phyloP scores from a whole-genome alignment of 2,797 vertebrate genomes.

The Cirrhinus molitorella region DNA sequence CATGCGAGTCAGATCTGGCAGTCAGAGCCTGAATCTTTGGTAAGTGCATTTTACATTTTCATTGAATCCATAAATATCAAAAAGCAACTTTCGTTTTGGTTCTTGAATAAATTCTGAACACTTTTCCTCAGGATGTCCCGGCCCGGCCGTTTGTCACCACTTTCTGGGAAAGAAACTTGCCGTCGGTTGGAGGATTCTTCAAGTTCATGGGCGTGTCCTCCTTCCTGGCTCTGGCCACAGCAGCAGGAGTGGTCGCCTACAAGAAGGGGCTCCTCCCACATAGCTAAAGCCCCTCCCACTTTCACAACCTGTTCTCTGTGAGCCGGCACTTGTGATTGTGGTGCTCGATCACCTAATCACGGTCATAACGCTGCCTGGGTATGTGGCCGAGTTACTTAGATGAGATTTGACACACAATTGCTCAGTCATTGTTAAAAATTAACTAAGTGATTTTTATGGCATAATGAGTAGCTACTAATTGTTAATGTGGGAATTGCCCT shows the following conservation, averaged over 20 bases:
- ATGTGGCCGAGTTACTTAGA: conserved; percentile 19
- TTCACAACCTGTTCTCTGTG: conserved; percentile 4
- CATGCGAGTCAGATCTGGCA: conserved; percentile 89
- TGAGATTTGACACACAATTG: conserved; percentile 32
- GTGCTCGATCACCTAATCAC: conserved; percentile 36
- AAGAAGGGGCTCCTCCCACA: conserved; percentile 83
- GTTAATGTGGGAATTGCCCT: conserved; percentile 1
- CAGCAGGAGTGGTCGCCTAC: conserved; percentile 80
- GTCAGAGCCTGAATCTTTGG: conserved; percentile 85
- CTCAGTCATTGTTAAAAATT: conserved; percentile 35
- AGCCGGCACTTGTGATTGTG: conserved; percentile 50
- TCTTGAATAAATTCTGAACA: background rate
- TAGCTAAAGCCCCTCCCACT: conserved; percentile 60
- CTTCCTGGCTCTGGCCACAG: conserved; percentile 77
- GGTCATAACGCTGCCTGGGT: conserved; percentile 30
- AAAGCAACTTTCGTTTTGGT: background rate
- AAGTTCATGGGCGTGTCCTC: conserved; percentile 84
- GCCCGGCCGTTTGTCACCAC: conserved; percentile 82
- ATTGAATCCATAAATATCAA: background rate
- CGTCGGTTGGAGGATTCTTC: conserved; percentile 88
- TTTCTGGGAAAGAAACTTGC: conserved; percentile 93
- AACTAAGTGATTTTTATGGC: conserved; percentile 19
- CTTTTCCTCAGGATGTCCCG: conserved; percentile 85
- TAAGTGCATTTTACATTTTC: conserved; percentile 68
- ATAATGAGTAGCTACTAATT: conserved; percentile 26